Base-by-base conservation (phyloP, 2,888 invertebrate species). In the Uloborus plumipes region DNA sequence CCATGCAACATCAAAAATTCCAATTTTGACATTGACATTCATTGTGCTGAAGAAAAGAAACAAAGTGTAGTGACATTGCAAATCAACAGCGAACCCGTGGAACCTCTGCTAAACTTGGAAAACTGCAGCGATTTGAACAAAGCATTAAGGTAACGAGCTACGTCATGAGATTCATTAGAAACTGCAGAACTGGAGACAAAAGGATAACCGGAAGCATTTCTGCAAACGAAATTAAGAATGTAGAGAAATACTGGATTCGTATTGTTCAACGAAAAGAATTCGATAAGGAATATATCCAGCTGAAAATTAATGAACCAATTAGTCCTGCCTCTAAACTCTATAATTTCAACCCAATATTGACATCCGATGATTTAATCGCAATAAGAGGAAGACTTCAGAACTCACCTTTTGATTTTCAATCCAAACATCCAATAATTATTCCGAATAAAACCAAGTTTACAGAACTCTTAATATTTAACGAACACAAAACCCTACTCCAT, bases 401-500 rank as follows among this genome's bases (percentile, higher is more conserved):
- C 22, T 67, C 53, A 1, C 26, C 26, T n/a, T 67, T 67, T 31
- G 0, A 67, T 26, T 16, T 51, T 26, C 31, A 49, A 22, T n/a
- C 4, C 4, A 67, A 53, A 16, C 67, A 67, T 31, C 55, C 31
- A 22, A 15, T 26, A 9, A 53, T 67, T 31, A 16, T 67, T 1
- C 53, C 67, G 1, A 9, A 31, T n/a, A 67, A 67, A 53, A 31
- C 67, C 26, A 53, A 53, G 31, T 67, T 67, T 15, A 67, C 53
- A 53, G 53, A 67, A 14, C 53, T 53, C 15, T 53, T 67, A n/a
- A 53, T 67, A 53, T 18, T 22, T n/a, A 67, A 53, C 15, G 22
- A 66, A 18, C 65, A 66, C 16, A 1, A 16, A 53, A 67, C 22
- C 18, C 1, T 53, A n/a, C 3, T 11, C 6, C 53, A 67, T 13